phyloP scores from a whole-genome alignment of 1,140 invertebrate genomes.

The Meloidogyne hapla region DNA sequence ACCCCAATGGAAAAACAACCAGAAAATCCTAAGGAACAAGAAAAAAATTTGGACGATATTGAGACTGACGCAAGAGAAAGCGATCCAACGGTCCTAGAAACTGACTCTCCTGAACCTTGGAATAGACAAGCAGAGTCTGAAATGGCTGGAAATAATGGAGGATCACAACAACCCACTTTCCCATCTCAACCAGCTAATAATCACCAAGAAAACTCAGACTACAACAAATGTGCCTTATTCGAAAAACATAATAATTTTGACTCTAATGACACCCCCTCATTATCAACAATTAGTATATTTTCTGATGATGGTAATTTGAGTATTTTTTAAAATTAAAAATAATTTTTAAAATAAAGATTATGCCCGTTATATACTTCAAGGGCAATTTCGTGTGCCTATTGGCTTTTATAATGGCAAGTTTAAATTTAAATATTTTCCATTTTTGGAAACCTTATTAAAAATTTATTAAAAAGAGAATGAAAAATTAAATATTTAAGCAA shows the following conservation, averaged over 20 bases:
- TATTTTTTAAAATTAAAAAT: neutral
- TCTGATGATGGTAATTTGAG: conserved; percentile 32
- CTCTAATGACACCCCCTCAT: conserved; percentile 13
- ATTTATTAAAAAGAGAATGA: neutral
- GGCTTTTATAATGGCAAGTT: conserved; percentile 41
- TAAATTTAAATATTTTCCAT: neutral
- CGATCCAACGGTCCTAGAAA: neutral
- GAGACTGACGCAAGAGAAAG: neutral
- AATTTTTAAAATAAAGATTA: conserved; percentile 39
- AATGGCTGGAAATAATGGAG: neutral
- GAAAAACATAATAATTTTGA: neutral
- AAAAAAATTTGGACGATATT: neutral
- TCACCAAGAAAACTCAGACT: neutral
- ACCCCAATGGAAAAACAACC: neutral
- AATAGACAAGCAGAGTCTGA: neutral
- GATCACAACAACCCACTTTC: neutral
- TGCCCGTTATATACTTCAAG: conserved; percentile 38
- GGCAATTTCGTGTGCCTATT: conserved; percentile 36
- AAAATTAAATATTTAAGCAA: neutral
- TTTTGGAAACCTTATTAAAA: neutral
- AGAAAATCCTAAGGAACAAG: neutral
- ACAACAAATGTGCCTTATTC: neutral
- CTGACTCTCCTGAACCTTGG: neutral
- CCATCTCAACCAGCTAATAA: neutral
- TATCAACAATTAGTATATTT: conserved; percentile 39